Evolutionary conservation across 2,113 vertebrate species (phyloP), one percentile per base, ranked within the genome.

Genomic region (Gambusia holbrooki): DNA sequence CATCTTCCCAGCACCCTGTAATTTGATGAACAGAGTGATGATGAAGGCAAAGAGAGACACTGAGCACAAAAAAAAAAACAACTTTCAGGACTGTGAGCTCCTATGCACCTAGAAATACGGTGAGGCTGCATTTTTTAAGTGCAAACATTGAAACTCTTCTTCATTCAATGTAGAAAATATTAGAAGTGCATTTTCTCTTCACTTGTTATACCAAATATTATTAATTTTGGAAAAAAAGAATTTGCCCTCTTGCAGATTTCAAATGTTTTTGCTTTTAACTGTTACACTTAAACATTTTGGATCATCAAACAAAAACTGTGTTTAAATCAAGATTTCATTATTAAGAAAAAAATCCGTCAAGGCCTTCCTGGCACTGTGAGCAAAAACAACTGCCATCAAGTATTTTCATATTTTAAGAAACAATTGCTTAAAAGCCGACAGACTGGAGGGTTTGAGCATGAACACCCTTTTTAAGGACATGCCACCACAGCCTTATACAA

Each of bases 21-120:
- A 94, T 94, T 90, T 94, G 92, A 92, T 86, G 85, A 87, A 87
- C 77, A 79, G 85, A 91, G 94, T 83, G 74, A 94, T 94, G 66
- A 76, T 58, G 79, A 82, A 84, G 80, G 77, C 81, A 84, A 84
- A 83, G 76, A 64, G 81, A 81, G 78, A 76, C 40, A 58, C 86
- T 71, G 58, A 61, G 60, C 32, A 62, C 48, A 75, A 64, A 74
- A 76, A 58, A 62, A 74, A 77, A 58, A 33, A 64, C 63, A 72
- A 37, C 35, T 37, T 83, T 75, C 75, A 72, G 62, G 69, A 48
- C 30, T 37, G 42, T 72, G 70, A 83, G 29, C 70, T 70, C 33
- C 54, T 76, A 79, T 70, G 54, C 54, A 71, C 37, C 14, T 17
- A 28, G 22, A 54, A 32, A 42, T 65, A 58, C 62, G 15, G 14